Evolutionary conservation across 2,113 vertebrate species (phyloP), one percentile per base, ranked within the genome.

Genomic region (Morone chrysops): DNA sequence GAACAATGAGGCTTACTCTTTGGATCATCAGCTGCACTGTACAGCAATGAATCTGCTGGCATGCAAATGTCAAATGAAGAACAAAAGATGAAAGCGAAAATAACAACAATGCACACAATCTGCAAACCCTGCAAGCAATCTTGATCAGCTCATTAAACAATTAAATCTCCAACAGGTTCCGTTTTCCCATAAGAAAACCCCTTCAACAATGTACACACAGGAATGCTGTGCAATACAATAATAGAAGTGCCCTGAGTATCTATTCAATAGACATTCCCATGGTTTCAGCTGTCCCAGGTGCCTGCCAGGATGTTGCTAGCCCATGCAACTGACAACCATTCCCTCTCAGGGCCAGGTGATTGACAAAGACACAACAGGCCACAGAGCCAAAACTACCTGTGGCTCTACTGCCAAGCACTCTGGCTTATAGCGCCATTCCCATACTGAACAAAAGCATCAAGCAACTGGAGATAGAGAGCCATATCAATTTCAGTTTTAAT

Each of bases 401-500:
- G 66, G 81, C 87, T 91, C 61, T 66, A 69, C 78, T 84, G 89
- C 87, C 92, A 90, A 92, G 91, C 88, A 90, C 89, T 91, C 90
- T 86, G 91, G 81, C 89, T 92, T 83, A 91, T 82, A 75, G 59
- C 89, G 85, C 82, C 83, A 90, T 94, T 93, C 92, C 91, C 94
- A 93, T 88, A 86, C 67, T 43, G 57, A 92, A 94, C 92, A 95
- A 95, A 93, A 84, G 87, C 83, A 7, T 78, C 59, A 63, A 81
- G 84, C 85, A 92, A 93, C 77, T 73, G 83, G 75, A 92, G 89
- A 89, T 83, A 92, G 65, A 92, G 68, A 71, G 76, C 62, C 79
- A 74, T 93, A 94, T 94, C 94, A 81, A 83, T 93, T 94, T 92
- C 93, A 90, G 53, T 76, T 88, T 92, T 93, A 92, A 93, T 91